Evolutionary conservation across 92 coral and sea anemone species (phyloP), one percentile per base, ranked within the genome.

Genomic region (Muricea muricata): DNA sequence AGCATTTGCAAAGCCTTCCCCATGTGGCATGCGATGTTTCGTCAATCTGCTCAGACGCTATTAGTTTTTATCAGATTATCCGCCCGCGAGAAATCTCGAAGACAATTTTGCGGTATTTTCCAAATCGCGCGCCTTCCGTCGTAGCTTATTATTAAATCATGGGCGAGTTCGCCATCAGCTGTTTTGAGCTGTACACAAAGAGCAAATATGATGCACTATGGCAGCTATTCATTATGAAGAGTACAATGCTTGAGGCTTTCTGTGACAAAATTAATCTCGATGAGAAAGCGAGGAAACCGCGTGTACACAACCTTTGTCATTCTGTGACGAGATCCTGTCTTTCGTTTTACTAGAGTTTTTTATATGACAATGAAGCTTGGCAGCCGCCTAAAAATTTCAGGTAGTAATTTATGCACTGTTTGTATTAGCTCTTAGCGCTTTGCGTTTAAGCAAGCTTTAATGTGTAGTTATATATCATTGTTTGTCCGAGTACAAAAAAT

Each of bases 101-200:
- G 68, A 23, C 1, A 34, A 57, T n/a, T 25, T 23, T 60, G 68
- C 68, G 68, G 68, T 60, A 17, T 60, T 25, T 60, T 15, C 65
- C 8, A 48, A 48, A 48, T 48, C 56, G 68, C 68, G 28, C 32
- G 68, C 68, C 33, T 60, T 29, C 68, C 11, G 9, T 8, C 15
- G 68, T 0, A 60, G 68, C 68, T 60, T 60, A 60, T 60, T 60
- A 60, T 60, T 60, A 24, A 60, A 60, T 24, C 68, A 60, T 60
- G 10, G 10, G 10, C 21, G 68, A 25, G 12, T n/a, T 21, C 17
- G 32, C 15, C 32, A 60, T 60, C 68, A 60, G 68, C 68, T 60
- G 68, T 14, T 34, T 23, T 60, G 68, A 7, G 33, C 33, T 60
- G 32, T 8, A 60, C 29, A 60, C 68, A 60, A 60, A 60, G 28